Base-by-base conservation (phyloP, 2,113 vertebrate species). In the Mustela nigripes region DNA sequence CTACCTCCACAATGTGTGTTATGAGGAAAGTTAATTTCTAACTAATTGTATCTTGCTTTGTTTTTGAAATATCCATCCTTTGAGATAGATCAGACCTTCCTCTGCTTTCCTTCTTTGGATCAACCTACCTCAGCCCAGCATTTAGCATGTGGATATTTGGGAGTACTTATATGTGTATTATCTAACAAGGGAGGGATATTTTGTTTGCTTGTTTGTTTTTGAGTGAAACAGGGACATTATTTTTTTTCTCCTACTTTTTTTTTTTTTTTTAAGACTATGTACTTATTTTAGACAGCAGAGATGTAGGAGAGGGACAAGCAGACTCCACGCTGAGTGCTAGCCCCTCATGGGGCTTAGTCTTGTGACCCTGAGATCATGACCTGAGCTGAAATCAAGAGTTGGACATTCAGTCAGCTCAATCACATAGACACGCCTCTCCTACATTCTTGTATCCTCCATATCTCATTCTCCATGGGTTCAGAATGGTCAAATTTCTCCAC, bases 111-210 rank as follows among this genome's bases (percentile, higher is more conserved):
- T 33, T 8, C 1, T 48, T 76, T 21, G 14, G 11, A 58, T 42
- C 24, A 21, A 0, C 26, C 53, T 58, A 3, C 8, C 14, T 7
- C 18, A 60, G 12, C 2, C 5, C n/a, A 67, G 7, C 3, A 7
- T 22, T 26, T 26, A 53, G 2, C 12, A 21, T 31, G 16, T 33
- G 3, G 22, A 18, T 87, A 18, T 48, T 22, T 1, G 18, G n/a
- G 45, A 74, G 26, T 28, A 22, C 2, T 73, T 60, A 1, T 36
- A 1, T 91, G 2, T 11, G 7, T 12, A 5, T 50, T 53, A 26
- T 48, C 5, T 48, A 39, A 39, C 2, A 53, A n/a, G 58, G 28
- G 3, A 33, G 7, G 33, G 10, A 56, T 16, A 56, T 18, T 53
- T 53, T 53, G 14, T 53, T 53, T 53, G 50, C 15, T 53, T 53